Evolutionary conservation across 2,888 invertebrate genomes (phyloP).

Genomic region (Endomychus coccineus): DNA sequence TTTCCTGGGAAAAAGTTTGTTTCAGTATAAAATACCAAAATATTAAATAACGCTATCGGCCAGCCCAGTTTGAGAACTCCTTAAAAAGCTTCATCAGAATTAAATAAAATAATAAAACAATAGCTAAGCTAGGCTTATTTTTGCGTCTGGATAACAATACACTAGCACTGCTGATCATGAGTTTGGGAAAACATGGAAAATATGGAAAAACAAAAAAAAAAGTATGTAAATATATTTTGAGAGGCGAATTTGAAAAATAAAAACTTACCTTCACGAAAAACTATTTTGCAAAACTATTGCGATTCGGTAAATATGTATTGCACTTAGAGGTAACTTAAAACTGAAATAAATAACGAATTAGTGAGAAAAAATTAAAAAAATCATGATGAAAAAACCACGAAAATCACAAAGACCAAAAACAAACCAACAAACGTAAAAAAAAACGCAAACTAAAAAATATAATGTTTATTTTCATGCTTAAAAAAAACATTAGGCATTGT

Average conservation of each 20-base stretch:
- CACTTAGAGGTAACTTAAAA: slow-evolving; percentile 47
- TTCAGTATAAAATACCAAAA: no score
- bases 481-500: no score
- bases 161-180: no score
- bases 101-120: no score
- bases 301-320: slow-evolving; percentile 31
- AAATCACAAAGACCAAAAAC: no score
- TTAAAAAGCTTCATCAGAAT: no score
- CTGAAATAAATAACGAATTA: slow-evolving; percentile 44
- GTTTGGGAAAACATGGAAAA: background rate
- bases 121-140: no score
- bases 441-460: slow-evolving; percentile 21
- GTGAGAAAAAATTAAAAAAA: slow-evolving; percentile 33
- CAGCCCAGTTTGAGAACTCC: no score
- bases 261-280: slow-evolving; percentile 23
- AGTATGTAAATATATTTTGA: slow-evolving; percentile 6
- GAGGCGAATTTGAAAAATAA: slow-evolving; percentile 16
- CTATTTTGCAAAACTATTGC: slow-evolving; percentile 26
- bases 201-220: slow-evolving; percentile 3
- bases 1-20: no score
- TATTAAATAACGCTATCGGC: no score
- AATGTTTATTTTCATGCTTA: slow-evolving; percentile 17
- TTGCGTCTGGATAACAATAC: no score
- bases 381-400: slow-evolving; percentile 16
- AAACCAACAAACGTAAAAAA: slow-evolving; percentile 17